Percentiles rank a stretch among this genome's conserved stretches.
phyloP scores from a whole-genome alignment of 2,888 invertebrate species.

The Aethes cnicana region DNA sequence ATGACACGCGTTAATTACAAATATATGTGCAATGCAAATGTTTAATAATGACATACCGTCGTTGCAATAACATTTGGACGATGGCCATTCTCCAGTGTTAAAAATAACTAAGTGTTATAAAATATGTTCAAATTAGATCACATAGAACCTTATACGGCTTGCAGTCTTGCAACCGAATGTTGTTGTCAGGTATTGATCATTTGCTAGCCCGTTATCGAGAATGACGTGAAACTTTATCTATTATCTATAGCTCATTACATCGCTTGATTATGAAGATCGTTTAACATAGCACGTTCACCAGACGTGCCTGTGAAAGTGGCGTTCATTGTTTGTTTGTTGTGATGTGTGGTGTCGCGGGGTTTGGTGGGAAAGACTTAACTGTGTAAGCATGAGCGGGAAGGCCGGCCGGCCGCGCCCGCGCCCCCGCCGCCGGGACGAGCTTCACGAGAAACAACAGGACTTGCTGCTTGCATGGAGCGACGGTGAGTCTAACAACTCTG shows the following conservation, averaged over 20 bases:
- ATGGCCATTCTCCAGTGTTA: too few species aligned
- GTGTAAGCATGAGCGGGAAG: constrained; percentile 60
- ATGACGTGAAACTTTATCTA: constrained; percentile 69
- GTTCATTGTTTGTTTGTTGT: constrained; percentile 31
- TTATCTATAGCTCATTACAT: constrained; percentile 64
- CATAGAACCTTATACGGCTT: not conserved
- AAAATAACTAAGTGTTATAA: too few species aligned
- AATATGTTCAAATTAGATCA: too few species aligned
- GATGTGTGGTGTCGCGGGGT: constrained; percentile 12
- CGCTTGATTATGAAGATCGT: constrained; percentile 57
- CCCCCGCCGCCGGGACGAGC: constrained; percentile 67
- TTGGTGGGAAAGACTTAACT: constrained; percentile 11
- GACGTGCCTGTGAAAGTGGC: constrained; percentile 29
- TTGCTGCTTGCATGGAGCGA: constrained; percentile 70
- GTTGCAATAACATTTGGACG: not conserved
- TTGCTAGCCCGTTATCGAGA: constrained; percentile 54
- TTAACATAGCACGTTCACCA: constrained; percentile 66
- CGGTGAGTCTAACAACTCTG: constrained; percentile 55
- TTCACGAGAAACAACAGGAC: constrained; percentile 67
- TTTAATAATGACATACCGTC: constrained; percentile 1
- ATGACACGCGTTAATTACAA: too few species aligned
- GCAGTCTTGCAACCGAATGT: not conserved
- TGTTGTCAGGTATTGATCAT: constrained; percentile 16
- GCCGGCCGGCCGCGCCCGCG: constrained; percentile 53
- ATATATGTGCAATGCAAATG: not conserved